Base-by-base conservation (phyloP, 2,113 vertebrate genomes). In the Trogon surrucura region DNA sequence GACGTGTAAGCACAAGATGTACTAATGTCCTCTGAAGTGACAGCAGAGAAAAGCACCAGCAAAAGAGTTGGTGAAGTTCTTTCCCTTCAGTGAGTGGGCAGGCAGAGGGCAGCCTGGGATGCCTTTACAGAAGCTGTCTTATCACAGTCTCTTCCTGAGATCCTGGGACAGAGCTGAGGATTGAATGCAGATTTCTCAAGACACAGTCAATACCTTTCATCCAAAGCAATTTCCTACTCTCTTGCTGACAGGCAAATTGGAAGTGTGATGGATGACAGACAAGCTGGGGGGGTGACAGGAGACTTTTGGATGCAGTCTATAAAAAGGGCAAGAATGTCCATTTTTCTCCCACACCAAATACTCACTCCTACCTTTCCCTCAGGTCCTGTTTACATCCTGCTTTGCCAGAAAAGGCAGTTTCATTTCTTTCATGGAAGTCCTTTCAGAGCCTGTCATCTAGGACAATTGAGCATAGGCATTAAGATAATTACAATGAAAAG, bases 401-500 rank as follows among this genome's bases (percentile, higher is more conserved):
- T 79, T 91, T 88, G 85, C 71, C 78, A 92, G 86, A 92, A 95
- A 80, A 87, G 78, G 81, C 9, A 62, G 74, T 72, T 96, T 87
- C 11, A 38, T 61, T 60, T 94, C 47, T 92, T 88, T 85, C 79
- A 85, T 85, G 62, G 16, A 82, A 95, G 54, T 58, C 74, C 36
- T 95, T 91, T 89, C 56, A 85, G 53, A 95, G 30, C 14, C 74
- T 89, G 54, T 85, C 85, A 85, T 64, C 62, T 23, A 61, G 47
- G 50, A 62, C 75, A 93, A 78, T 9, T 85, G 58, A 89, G 51
- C 72, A 77, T 7, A 87, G 54, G 65, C 62, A 96, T 91, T 91
- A 83, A 91, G 81, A 72, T 94, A 95, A 96, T 94, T 89, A 73
- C 66, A 94, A 20, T 23, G 79, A 81, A 50, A 93, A 95, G 89